Evolutionary conservation across 2,113 vertebrate species (phyloP).

Genomic region (Bubo bubo): DNA sequence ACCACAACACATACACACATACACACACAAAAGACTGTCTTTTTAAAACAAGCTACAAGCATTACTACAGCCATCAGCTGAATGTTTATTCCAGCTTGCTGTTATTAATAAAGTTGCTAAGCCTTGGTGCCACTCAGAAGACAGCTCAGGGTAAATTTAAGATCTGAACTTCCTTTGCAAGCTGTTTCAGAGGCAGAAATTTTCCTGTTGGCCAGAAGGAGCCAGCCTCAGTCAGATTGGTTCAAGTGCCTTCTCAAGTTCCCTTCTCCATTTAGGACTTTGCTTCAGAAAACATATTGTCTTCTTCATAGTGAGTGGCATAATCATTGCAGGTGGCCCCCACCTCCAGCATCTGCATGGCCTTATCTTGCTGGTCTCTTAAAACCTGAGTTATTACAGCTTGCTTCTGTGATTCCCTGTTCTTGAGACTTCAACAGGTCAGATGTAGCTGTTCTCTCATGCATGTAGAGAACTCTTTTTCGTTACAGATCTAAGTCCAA

Average conservation of each 20-base stretch:
- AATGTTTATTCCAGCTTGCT: background rate
- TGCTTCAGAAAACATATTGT: background rate
- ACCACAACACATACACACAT: background rate
- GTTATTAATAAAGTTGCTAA: background rate
- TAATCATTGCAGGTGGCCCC: accelerated
- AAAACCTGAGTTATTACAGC: background rate
- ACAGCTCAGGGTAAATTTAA: background rate
- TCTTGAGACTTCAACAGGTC: background rate
- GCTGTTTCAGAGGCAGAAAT: background rate
- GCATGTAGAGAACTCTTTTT: background rate
- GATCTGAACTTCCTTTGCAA: background rate
- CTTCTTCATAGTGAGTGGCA: background rate
- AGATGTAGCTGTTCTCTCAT: background rate
- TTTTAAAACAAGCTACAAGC: background rate
- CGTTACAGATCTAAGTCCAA: background rate
- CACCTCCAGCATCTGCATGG: background rate
- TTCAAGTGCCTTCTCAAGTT: background rate
- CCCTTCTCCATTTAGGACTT: background rate
- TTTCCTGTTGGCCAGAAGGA: background rate
- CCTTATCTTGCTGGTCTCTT: background rate
- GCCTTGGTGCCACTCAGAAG: background rate
- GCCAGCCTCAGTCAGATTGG: background rate
- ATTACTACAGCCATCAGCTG: background rate
- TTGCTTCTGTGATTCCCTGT: background rate
- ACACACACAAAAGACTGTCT: background rate